phyloP scores from a whole-genome alignment of 2,113 vertebrate species.

The Ctenodactylus gundi region DNA sequence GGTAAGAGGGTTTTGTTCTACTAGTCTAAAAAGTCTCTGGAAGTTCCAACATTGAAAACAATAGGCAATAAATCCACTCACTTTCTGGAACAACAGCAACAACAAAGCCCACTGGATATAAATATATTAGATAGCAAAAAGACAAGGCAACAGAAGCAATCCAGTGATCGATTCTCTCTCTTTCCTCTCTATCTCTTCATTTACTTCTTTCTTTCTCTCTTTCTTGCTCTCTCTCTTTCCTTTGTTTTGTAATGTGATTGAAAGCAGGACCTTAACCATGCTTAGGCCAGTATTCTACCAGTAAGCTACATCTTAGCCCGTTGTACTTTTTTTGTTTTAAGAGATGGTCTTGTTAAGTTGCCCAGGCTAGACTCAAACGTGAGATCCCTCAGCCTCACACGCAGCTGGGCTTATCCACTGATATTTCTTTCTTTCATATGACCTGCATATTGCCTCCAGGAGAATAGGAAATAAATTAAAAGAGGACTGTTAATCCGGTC shows the following conservation, averaged over 20 bases:
- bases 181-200: background rate
- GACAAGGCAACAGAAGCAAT: background rate
- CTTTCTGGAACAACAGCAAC: background rate
- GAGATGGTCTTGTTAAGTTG: background rate
- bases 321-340: background rate
- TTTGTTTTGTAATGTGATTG: background rate
- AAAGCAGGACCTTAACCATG: background rate
- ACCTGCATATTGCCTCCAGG: background rate
- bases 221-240: background rate
- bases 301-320: background rate
- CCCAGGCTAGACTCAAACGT: background rate
- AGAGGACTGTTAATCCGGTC: background rate
- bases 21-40: background rate
- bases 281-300: background rate
- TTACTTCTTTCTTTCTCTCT: no score
- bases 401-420: background rate
- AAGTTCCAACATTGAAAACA: background rate
- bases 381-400: background rate
- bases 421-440: background rate
- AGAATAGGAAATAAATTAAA: background rate
- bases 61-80: background rate
- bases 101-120: background rate
- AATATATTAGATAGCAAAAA: background rate
- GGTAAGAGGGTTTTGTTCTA: accelerated
- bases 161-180: background rate